Evolutionary conservation across 2,797 vertebrate species (phyloP).

Genomic region (Pantherophis vulpinus): DNA sequence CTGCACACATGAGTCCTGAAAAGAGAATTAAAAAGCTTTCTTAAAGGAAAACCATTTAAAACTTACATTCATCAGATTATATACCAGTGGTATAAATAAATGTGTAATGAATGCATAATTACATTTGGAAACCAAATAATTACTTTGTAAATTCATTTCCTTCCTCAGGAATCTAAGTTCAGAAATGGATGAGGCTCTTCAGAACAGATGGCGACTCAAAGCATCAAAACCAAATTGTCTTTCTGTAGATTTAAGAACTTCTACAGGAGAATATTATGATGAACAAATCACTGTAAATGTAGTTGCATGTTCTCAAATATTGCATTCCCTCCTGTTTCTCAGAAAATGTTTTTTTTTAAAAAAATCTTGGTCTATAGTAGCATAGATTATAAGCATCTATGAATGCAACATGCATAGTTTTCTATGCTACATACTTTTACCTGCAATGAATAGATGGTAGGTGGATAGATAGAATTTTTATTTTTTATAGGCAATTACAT

Average conservation of each 20-base stretch:
- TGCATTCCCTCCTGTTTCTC: neutral
- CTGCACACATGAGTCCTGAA: conserved; percentile 27
- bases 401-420: neutral
- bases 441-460: neutral
- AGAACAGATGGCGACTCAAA: conserved; percentile 20
- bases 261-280: neutral
- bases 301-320: neutral
- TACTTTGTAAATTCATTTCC: conserved; percentile 10
- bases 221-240: conserved; percentile 22
- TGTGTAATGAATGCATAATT: conserved; percentile 34
- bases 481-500: neutral
- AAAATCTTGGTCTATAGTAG: neutral
- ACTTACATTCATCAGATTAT: neutral
- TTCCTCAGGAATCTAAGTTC: conserved; percentile 10
- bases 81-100: neutral
- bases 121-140: conserved; percentile 20
- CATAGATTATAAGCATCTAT: neutral
- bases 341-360: neutral
- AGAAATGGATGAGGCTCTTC: neutral
- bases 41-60: conserved; percentile 9
- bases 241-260: conserved; percentile 8
- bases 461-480: neutral
- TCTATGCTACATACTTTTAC: neutral
- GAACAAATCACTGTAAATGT: neutral
- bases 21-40: conserved; percentile 29